These are phyloP conservation scores for Mormyrops boulengeri DNA, from an alignment of 2,797 vertebrate species.

Conservation along the genomic window DNA sequence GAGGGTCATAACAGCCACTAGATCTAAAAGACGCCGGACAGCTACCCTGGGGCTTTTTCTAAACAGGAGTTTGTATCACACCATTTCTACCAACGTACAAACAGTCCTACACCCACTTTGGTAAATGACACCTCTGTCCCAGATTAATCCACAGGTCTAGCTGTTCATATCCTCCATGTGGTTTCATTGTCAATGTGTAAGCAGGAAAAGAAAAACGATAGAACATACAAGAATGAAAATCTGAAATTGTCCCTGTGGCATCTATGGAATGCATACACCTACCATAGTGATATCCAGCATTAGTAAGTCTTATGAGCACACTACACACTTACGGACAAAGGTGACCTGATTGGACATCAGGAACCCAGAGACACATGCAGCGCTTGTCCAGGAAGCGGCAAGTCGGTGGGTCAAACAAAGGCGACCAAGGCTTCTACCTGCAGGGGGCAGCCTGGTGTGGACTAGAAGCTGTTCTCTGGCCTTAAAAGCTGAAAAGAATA, in stretches of 20 bases:
- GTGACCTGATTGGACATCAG: not conserved
- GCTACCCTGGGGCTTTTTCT: not conserved
- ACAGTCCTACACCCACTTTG: not conserved
- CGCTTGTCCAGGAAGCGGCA: not conserved
- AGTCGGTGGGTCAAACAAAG: not conserved
- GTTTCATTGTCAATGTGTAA: not conserved
- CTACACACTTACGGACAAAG: not conserved
- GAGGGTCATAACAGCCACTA: not conserved
- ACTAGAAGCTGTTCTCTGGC: not conserved
- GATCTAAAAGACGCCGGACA: not conserved
- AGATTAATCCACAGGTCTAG: not conserved
- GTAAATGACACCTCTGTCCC: not conserved
- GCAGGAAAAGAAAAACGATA: not conserved
- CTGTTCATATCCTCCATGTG: not conserved
- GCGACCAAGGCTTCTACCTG: not conserved
- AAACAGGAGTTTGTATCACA: not conserved
- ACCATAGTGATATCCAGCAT: constrained; percentile 3
- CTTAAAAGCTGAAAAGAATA: not conserved
- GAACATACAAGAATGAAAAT: not conserved
- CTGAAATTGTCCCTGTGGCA: constrained; percentile 16
- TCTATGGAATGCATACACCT: not conserved
- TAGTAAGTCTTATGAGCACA: not conserved
- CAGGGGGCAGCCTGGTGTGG: not conserved
- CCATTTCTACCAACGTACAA: not conserved
- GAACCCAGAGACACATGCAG: not conserved